phyloP scores from a whole-genome alignment of 2,113 vertebrate genomes.

The Puma concolor region DNA sequence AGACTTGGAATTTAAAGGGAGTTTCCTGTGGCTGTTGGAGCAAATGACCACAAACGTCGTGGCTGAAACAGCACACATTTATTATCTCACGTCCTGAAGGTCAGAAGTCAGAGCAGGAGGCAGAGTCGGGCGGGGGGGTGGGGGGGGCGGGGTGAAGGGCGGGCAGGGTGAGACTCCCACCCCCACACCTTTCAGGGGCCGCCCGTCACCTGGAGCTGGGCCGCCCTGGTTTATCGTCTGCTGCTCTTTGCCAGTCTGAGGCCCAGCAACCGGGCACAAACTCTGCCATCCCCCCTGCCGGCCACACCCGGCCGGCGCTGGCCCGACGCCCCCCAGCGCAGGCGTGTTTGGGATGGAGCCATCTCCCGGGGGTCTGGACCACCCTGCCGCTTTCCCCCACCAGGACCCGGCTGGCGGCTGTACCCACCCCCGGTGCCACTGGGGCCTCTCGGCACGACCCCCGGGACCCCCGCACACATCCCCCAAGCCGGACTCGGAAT shows the following conservation, averaged over 20 bases:
- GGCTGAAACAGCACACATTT: not conserved
- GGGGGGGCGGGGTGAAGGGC: not conserved
- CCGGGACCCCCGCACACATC: not conserved
- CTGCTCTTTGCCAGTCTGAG: not conserved
- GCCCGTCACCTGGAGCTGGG: rapidly evolving
- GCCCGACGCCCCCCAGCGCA: not conserved
- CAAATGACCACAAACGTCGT: not conserved
- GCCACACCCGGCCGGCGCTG: not conserved
- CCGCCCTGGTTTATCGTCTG: not conserved
- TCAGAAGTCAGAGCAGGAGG: not conserved
- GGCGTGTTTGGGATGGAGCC: not conserved
- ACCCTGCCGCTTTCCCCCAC: not conserved
- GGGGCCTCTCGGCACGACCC: not conserved
- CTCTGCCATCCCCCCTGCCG: not conserved
- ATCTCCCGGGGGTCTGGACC: not conserved
- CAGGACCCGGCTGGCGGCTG: not conserved
- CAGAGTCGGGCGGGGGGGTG: not conserved
- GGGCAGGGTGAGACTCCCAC: not conserved
- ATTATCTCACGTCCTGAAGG: not conserved
- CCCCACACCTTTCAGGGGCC: rapidly evolving
- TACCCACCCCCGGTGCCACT: not conserved
- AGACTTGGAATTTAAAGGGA: not conserved
- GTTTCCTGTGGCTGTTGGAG: not conserved
- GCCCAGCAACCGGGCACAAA: not conserved
- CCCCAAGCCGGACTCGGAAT: not conserved